A percentile compares a stretch with the other conserved stretches of the same genome.
These are phyloP conservation scores for Ptilorrhoa leucosticta DNA, from an alignment of 2,113 vertebrate genomes.

Conservation along the genomic window DNA sequence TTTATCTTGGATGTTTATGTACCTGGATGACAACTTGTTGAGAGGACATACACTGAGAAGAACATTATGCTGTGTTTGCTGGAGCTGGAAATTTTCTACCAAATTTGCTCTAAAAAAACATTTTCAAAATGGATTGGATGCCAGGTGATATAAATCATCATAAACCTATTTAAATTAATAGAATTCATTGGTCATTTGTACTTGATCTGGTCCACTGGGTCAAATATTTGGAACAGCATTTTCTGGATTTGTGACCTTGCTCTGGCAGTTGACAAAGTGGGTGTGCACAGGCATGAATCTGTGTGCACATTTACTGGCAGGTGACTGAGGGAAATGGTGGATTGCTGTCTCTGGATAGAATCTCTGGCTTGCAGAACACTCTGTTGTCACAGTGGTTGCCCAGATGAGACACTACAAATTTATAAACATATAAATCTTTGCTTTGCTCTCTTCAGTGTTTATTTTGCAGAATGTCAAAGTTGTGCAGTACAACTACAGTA, in stretches of 20 bases:
- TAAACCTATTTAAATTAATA: neutral
- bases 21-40: neutral
- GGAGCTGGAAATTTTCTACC: neutral
- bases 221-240: neutral
- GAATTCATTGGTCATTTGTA: neutral
- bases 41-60: neutral
- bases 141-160: neutral
- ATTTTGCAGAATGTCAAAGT: neutral
- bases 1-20: neutral
- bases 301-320: neutral
- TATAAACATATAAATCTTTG: neutral
- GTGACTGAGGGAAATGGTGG: neutral
- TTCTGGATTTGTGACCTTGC: neutral
- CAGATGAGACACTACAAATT: neutral
- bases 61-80: neutral
- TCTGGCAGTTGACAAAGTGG: neutral
- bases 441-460: neutral
- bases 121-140: neutral
- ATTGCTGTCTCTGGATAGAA: neutral
- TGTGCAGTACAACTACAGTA: neutral
- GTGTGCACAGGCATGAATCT: accelerated
- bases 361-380: neutral
- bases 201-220: neutral
- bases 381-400: neutral
- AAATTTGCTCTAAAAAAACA: neutral